Evolutionary conservation across 1,140 invertebrate species (phyloP).

Genomic region (Lepidurus couesii): DNA sequence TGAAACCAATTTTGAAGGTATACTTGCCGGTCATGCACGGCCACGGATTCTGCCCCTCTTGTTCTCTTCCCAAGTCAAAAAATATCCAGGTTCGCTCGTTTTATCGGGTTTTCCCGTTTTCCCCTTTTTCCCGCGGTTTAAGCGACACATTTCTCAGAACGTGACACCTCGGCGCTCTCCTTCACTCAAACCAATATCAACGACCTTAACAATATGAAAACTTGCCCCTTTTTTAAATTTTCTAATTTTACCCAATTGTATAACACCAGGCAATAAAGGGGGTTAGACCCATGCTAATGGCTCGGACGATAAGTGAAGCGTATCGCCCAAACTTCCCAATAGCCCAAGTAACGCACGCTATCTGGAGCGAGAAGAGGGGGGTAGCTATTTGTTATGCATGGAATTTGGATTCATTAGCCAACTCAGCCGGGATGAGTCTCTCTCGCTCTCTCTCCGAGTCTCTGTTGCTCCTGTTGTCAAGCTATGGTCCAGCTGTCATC

Average conservation of each 20-base stretch:
- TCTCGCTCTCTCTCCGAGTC: not conserved
- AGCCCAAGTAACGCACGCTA: not conserved
- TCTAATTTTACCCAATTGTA: not conserved
- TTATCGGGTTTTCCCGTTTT: not conserved
- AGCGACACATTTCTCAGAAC: conserved; percentile 7
- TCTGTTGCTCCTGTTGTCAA: no score
- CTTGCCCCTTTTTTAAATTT: not conserved
- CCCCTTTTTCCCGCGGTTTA: not conserved
- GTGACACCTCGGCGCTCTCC: not conserved
- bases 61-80: not conserved
- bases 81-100: no score
- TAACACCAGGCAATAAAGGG: not conserved
- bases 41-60: not conserved
- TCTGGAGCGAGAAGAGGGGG: not conserved
- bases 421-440: not conserved
- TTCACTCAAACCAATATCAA: not conserved
- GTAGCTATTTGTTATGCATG: not conserved
- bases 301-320: not conserved
- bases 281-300: not conserved
- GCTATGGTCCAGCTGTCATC: no score
- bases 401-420: conserved; percentile 19
- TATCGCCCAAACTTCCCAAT: not conserved
- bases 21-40: conserved; percentile 6
- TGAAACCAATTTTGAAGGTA: conserved; percentile 20
- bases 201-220: not conserved